Base-by-base conservation (phyloP, 1,140 invertebrate genomes). In the Drosophila nikananu region DNA sequence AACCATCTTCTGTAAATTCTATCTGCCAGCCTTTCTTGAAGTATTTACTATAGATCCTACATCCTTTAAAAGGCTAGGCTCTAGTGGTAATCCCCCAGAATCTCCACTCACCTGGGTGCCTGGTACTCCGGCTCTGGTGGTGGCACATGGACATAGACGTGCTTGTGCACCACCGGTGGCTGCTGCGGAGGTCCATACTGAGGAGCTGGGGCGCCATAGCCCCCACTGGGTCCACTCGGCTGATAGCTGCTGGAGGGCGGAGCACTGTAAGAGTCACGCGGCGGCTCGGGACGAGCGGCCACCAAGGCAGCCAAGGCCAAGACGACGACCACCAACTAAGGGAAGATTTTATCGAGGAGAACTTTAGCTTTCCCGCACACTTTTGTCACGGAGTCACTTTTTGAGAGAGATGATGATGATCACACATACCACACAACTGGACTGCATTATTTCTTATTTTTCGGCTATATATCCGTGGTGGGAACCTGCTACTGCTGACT, bases 121-220 rank as follows among this genome's bases (percentile, higher is more conserved):
- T 95, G 95, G 89, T 96, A 95, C 83, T 96, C 96, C 2, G 96
- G 96, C 92, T 97, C 97, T 87, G 96, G 96, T 21, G 97, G 97
- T 55, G 97, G 96, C 25, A 97, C 96, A 87, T 97, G 97, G 2
- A 97, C 96, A 93, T 97, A 97, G 5, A 97, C 96, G 91, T 97
- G 96, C 92, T 97, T 97, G 92, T 97, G 96, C 37, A 97, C 95
- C 17, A 97, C 95, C 2, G 96, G 96, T 13, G 94, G 93, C 86
- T 96, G 96, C 57, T 95, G 94, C 1, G 96, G 96, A 2, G 95
- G 94, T 1, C 96, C 96, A 75, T 97, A 97, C 57, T 95, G 94
- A 2, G 95, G 94, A 0, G 95, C 94, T 9, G 95, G 95, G 3
- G 95, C 91, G 7, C 94, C 91, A 46, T 92, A 92, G 59, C 84